phyloP scores from a whole-genome alignment of 2,797 vertebrate genomes.

The Chromobotia macracanthus region DNA sequence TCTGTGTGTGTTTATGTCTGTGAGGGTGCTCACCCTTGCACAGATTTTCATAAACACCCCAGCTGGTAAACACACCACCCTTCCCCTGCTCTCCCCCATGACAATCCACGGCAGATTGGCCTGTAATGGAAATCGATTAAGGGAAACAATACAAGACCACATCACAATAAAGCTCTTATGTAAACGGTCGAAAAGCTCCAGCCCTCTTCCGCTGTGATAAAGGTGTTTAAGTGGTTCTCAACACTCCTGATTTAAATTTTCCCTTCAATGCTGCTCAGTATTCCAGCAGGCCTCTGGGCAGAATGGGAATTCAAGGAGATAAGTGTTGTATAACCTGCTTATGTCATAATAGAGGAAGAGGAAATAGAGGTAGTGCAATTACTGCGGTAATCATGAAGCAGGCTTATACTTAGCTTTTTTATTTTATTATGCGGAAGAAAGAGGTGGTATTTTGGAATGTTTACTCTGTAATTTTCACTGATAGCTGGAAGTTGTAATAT shows the following conservation, averaged over 20 bases:
- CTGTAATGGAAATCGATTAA: slow-evolving; percentile 68
- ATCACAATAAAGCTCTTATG: slow-evolving; percentile 57
- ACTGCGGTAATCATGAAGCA: slow-evolving; percentile 16
- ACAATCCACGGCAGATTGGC: slow-evolving; percentile 47
- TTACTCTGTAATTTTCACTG: not conserved
- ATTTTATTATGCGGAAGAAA: slow-evolving; percentile 24
- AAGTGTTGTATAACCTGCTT: slow-evolving; percentile 62
- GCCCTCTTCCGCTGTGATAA: slow-evolving; percentile 50
- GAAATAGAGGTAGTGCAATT: slow-evolving; percentile 39
- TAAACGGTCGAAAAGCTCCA: slow-evolving; percentile 43
- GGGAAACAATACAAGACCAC: slow-evolving; percentile 62
- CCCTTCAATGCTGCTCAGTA: slow-evolving; percentile 26
- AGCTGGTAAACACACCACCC: slow-evolving; percentile 14
- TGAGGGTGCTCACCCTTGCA: slow-evolving; percentile 35
- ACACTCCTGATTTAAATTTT: slow-evolving; percentile 65
- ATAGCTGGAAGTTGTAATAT: not conserved
- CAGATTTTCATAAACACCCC: slow-evolving; percentile 30
- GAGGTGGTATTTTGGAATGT: not conserved
- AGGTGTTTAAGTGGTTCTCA: slow-evolving; percentile 54
- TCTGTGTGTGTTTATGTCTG: not conserved
- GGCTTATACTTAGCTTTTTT: slow-evolving; percentile 7
- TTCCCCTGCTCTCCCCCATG: not conserved
- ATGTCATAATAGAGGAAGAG: slow-evolving; percentile 56
- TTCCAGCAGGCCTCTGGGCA: not conserved
- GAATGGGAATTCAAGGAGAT: slow-evolving; percentile 42